Percentiles rank a stretch among this genome's conserved stretches.
phyloP scores from a whole-genome alignment of 2,797 vertebrate species.

The Galaxias olidus region DNA sequence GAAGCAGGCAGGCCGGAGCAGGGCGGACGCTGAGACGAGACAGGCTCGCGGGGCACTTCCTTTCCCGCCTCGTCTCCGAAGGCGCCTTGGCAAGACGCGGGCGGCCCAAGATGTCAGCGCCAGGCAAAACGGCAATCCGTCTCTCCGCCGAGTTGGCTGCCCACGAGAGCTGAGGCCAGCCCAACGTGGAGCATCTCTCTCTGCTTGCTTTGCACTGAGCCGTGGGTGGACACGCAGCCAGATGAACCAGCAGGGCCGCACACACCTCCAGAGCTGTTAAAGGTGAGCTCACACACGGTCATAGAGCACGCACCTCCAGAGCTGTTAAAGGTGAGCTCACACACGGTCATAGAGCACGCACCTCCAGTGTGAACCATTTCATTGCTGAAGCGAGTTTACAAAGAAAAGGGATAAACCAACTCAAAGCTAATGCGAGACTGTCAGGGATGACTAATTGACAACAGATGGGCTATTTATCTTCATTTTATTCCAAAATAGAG shows the following conservation, averaged over 20 bases:
- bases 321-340: conserved; percentile 33
- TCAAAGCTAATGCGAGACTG: conserved; percentile 12
- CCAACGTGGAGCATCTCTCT: conserved; percentile 60
- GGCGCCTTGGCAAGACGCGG: conserved; percentile 68
- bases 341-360: conserved; percentile 35
- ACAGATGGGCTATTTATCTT: conserved; percentile 32
- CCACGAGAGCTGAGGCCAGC: conserved; percentile 46
- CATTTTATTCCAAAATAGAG: not conserved
- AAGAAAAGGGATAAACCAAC: conserved; percentile 18
- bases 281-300: conserved; percentile 28
- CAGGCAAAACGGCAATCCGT: conserved; percentile 70
- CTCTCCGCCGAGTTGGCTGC: conserved; percentile 63
- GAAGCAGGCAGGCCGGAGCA: conserved; percentile 50
- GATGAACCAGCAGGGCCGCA: conserved; percentile 49
- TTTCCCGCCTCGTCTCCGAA: conserved; percentile 58
- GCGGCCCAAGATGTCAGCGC: conserved; percentile 66
- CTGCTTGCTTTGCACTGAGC: conserved; percentile 69
- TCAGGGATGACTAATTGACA: conserved; percentile 26
- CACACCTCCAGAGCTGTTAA: conserved; percentile 47
- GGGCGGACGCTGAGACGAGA: conserved; percentile 62
- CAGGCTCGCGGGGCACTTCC: conserved; percentile 58
- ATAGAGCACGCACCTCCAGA: conserved; percentile 46
- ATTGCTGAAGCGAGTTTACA: conserved; percentile 13
- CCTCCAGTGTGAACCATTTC: conserved; percentile 33
- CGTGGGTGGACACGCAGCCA: conserved; percentile 48